A percentile compares a stretch with the other conserved stretches of the same genome.
phyloP scores from a whole-genome alignment of 2,113 vertebrate genomes.

The Lepisosteus osseus region DNA sequence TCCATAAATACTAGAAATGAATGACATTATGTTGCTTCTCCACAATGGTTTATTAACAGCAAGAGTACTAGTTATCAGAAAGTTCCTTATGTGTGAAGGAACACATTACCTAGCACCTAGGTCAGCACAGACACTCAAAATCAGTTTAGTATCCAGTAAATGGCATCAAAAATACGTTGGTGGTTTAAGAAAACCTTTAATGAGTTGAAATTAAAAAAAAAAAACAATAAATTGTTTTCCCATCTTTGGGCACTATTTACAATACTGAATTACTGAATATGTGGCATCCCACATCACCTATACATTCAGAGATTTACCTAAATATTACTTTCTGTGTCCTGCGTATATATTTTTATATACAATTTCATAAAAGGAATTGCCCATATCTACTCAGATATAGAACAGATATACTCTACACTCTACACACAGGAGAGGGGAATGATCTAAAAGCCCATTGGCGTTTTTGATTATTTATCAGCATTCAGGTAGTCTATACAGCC shows the following conservation, averaged over 20 bases:
- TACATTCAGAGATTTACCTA: constrained; percentile 67
- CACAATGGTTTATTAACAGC: no score
- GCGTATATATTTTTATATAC: neutral
- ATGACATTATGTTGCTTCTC: no score
- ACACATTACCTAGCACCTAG: neutral
- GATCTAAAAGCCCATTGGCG: constrained; percentile 33
- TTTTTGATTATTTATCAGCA: no score
- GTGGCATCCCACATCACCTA: constrained; percentile 67
- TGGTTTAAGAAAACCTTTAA: constrained; percentile 68
- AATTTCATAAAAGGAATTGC: no score
- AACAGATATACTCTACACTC: no score
- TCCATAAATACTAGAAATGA: no score
- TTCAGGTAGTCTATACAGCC: no score
- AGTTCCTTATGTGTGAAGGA: neutral
- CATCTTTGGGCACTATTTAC: constrained; percentile 16
- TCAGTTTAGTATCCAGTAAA: constrained; percentile 40
- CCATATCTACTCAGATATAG: no score
- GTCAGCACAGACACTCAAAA: constrained; percentile 15
- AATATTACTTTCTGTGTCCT: constrained; percentile 39
- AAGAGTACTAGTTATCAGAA: no score
- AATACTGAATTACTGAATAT: constrained; percentile 22
- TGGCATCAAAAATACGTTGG: constrained; percentile 50
- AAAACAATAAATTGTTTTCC: constrained; percentile 56
- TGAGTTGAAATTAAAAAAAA: constrained; percentile 70
- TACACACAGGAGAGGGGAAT: constrained; percentile 40